phyloP scores from a whole-genome alignment of 2,113 vertebrate genomes.

The Zosterops pallidus region DNA sequence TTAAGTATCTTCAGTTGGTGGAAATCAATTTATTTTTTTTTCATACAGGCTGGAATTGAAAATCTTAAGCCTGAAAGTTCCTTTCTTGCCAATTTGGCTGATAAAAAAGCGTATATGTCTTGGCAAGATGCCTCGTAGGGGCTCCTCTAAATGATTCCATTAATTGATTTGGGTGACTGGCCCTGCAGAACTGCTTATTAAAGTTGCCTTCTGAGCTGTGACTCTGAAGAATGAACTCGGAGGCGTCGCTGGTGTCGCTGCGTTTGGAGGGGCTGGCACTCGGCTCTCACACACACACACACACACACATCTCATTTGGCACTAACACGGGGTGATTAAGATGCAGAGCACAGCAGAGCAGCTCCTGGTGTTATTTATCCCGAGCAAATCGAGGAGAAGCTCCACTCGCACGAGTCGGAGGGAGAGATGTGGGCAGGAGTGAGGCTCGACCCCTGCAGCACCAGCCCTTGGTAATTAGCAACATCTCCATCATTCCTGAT shows the following conservation, averaged over 20 bases:
- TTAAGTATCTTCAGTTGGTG: conserved; percentile 68
- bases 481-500: background rate
- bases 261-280: background rate
- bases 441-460: fast-evolving
- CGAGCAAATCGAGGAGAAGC: background rate
- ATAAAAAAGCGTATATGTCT: conserved; percentile 69
- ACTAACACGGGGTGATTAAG: background rate
- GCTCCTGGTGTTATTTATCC: background rate
- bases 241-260: background rate
- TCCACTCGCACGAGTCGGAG: fast-evolving
- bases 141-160: conserved; percentile 71
- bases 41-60: conserved; percentile 72
- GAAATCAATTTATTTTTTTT: conserved; percentile 80
- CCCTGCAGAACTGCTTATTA: conserved; percentile 65
- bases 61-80: conserved; percentile 73
- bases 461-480: background rate
- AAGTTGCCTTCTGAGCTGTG: conserved; percentile 31
- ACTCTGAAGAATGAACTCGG: conserved; percentile 19
- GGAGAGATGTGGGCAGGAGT: background rate
- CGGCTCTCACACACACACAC: background rate
- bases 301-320: background rate
- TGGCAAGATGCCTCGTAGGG: conserved; percentile 64
- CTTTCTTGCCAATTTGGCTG: conserved; percentile 76
- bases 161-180: conserved; percentile 75
- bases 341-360: background rate